Base-by-base conservation (phyloP, 2,113 vertebrate species). In the Okapia johnstoni region DNA sequence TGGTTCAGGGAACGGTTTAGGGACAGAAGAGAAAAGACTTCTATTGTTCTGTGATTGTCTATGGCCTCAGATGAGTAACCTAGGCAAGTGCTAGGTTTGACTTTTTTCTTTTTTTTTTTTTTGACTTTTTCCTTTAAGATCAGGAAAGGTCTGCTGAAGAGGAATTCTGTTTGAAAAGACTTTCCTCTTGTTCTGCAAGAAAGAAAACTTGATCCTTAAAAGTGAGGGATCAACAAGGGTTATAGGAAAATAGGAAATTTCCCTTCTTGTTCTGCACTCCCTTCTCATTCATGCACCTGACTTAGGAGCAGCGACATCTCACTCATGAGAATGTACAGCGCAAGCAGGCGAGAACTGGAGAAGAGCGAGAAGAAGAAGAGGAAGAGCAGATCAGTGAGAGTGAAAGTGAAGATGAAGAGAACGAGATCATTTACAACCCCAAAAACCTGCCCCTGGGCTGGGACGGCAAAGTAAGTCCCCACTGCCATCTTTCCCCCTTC, bases 351-450 rank as follows among this genome's bases (percentile, higher is more conserved):
- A 98, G 99, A n/a, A 99, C 99, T 0, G 99, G 99, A 5, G 99
- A 99, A 90, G 99, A 99, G 98, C 99, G 99, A 0, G 99, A 99
- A 70, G 99, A 99, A 43, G 99, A 99, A 86, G 99, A 99, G 55
- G 99, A 99, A 33, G 99, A 99, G 98, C 99, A 99, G 98, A 99
- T 99, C 94, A 99, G 99, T 1, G 99, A 99, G 98, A 99, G 99
- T 0, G 99, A 99, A 96, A 99, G 99, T 9, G 99, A 99, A 97
- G 99, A 99, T 15, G 99, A 99, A 95, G 99, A 99, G 97, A 99
- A 99, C 4, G 99, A 99, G 97, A 99, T 99, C 7, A 99, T 99
- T 98, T 99, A 99, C 98, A 99, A 99, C 97, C 99, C 99, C 97
- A 99, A 99, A 98, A 99, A 99, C 97, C 98, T 99, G 98, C 99